Evolutionary conservation across 2,888 invertebrate species (phyloP).

Genomic region (Yponomeuta evonymella): DNA sequence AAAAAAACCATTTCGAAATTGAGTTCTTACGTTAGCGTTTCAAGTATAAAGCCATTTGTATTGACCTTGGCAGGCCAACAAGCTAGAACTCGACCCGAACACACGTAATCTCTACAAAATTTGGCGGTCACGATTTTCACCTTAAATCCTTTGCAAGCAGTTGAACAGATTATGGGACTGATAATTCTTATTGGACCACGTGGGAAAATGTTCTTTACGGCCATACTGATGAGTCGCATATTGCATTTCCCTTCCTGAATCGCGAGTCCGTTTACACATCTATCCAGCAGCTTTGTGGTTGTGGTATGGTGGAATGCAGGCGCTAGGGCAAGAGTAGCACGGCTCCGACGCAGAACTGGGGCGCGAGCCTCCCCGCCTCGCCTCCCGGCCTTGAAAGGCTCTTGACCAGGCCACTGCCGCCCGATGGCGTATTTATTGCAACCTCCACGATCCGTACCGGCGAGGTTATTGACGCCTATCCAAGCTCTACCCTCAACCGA

Average conservation of each 20-base stretch:
- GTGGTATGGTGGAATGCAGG: slow-evolving; percentile 55
- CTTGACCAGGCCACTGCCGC: slow-evolving; percentile 71
- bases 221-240: neutral
- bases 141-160: slow-evolving; percentile 19
- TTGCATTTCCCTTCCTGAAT: neutral
- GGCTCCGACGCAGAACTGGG: slow-evolving; percentile 61
- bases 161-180: slow-evolving; percentile 1
- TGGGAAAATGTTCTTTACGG: neutral
- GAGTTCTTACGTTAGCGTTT: slow-evolving; percentile 41
- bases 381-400: slow-evolving; percentile 75
- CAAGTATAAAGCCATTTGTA: slow-evolving; percentile 59
- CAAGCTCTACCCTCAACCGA: slow-evolving; percentile 17
- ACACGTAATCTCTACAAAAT: slow-evolving; percentile 55
- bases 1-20: slow-evolving; percentile 32
- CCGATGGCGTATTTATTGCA: slow-evolving; percentile 74
- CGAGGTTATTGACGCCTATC: slow-evolving; percentile 70
- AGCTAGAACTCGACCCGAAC: slow-evolving; percentile 52
- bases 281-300: slow-evolving; percentile 26
- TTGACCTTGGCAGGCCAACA: slow-evolving; percentile 61
- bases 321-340: slow-evolving; percentile 52
- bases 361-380: slow-evolving; percentile 67
- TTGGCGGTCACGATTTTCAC: slow-evolving; percentile 56
- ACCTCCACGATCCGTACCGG: slow-evolving; percentile 71
- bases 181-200: neutral
- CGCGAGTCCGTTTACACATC: neutral